Percentiles rank a stretch among this genome's conserved stretches.
Conservation (phyloP, 2,113 vertebrate species). For the Ceyx melanurus region DNA sequence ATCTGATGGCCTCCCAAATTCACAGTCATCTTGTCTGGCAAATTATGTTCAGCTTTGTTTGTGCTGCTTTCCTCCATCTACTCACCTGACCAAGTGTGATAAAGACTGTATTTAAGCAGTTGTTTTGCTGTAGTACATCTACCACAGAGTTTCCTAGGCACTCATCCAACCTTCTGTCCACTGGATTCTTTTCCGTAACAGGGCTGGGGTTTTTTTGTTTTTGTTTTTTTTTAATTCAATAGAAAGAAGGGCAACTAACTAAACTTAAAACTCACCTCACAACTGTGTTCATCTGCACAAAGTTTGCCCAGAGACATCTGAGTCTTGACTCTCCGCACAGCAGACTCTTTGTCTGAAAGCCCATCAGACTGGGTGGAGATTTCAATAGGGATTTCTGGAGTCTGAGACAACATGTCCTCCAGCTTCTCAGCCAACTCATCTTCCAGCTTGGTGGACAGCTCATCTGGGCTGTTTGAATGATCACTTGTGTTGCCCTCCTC, state of each 20-base stretch:
- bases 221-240: background rate
- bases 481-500: slow-evolving; percentile 99
- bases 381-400: slow-evolving; percentile 95
- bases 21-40: background rate
- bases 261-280: slow-evolving; percentile 81
- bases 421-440: slow-evolving; percentile 81
- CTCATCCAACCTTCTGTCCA: background rate
- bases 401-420: slow-evolving; percentile 93
- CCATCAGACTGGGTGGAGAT: slow-evolving; percentile 97
- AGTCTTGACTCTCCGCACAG: slow-evolving; percentile 95
- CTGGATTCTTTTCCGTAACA: background rate
- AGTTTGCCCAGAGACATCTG: slow-evolving; percentile 98
- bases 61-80: background rate
- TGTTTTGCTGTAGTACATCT: background rate
- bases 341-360: slow-evolving; percentile 97
- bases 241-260: background rate
- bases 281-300: slow-evolving; percentile 90
- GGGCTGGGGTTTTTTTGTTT: too few relatives aligned
- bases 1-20: background rate
- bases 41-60: background rate
- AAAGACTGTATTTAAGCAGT: background rate
- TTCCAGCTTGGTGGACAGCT: slow-evolving; percentile 82
- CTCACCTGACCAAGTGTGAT: background rate
- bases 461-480: slow-evolving; percentile 92
- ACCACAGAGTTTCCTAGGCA: background rate